Evolutionary conservation across 2,888 invertebrate species (phyloP).

Genomic region (Acrobasis repandana): DNA sequence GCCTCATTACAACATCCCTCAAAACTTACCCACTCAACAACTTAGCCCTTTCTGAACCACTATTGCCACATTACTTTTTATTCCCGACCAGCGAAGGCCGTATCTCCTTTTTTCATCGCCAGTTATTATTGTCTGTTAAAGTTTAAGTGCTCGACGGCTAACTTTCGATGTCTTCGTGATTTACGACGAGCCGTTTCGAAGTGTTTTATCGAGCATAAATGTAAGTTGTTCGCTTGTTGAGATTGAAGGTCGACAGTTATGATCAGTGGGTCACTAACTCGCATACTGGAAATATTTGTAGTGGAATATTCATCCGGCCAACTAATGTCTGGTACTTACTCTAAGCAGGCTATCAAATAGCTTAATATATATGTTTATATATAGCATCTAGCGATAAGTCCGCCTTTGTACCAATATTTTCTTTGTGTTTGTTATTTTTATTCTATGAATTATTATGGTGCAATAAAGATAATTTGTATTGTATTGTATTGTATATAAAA

Average conservation of each 20-base stretch:
- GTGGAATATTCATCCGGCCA: background rate
- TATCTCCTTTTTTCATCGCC: conserved; percentile 70
- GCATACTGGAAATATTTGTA: background rate
- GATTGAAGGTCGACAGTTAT: conserved; percentile 74
- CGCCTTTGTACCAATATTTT: no score
- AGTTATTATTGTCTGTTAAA: conserved; percentile 82
- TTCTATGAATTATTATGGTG: no score
- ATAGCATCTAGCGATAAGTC: no score
- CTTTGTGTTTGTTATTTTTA: no score
- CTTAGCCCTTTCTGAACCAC: conserved; percentile 76
- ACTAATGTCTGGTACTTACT: background rate
- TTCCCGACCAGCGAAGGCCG: conserved; percentile 60
- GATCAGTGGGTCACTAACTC: conserved; percentile 57
- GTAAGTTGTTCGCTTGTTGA: conserved; percentile 78
- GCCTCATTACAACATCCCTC: conserved; percentile 80
- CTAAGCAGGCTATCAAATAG: background rate
- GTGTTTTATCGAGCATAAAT: conserved; percentile 82
- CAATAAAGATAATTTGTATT: no score
- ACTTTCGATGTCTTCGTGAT: conserved; percentile 79
- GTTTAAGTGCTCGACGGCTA: conserved; percentile 80
- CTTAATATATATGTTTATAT: no score
- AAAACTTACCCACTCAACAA: conserved; percentile 76
- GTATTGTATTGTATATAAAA: no score
- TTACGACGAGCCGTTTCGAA: conserved; percentile 77
- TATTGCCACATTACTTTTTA: conserved; percentile 79